A percentile compares a stretch with the other conserved stretches of the same genome.
These are phyloP conservation scores for Coturnix japonica DNA, from an alignment of 2,113 vertebrate species.

Conservation along the genomic window DNA sequence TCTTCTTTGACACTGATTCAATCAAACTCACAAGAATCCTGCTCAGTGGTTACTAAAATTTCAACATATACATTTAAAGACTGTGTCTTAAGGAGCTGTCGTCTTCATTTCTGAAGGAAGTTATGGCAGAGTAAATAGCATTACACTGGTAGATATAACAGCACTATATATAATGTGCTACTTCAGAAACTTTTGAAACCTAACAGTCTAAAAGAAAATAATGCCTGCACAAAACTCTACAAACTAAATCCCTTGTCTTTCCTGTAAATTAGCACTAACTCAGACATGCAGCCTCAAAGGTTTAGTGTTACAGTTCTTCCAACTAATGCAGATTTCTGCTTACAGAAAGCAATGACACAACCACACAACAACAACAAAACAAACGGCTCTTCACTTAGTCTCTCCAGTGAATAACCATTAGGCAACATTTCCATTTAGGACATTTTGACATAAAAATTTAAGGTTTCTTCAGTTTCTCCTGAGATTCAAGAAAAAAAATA, in stretches of 20 bases:
- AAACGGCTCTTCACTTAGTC: not conserved
- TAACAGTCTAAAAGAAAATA: not conserved
- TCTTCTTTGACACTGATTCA: not conserved
- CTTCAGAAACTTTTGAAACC: not conserved
- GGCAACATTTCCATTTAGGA: not conserved
- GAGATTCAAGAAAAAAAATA: not conserved
- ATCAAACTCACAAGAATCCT: not conserved
- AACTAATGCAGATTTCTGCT: not conserved
- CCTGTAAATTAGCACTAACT: not conserved
- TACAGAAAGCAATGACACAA: not conserved
- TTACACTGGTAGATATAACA: not conserved
- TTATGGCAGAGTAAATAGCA: not conserved
- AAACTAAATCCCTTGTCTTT: not conserved
- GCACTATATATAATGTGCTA: not conserved
- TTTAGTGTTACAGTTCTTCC: not conserved
- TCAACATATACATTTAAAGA: not conserved
- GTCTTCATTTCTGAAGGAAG: not conserved
- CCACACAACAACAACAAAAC: not conserved
- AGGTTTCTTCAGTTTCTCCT: not conserved
- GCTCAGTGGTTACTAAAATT: not conserved
- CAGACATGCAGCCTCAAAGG: not conserved
- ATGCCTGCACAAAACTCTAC: not conserved
- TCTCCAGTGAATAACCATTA: not conserved
- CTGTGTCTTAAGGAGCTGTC: not conserved
- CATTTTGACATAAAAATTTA: not conserved